phyloP scores from a whole-genome alignment of 1,140 invertebrate genomes.

The Ruditapes philippinarum region DNA sequence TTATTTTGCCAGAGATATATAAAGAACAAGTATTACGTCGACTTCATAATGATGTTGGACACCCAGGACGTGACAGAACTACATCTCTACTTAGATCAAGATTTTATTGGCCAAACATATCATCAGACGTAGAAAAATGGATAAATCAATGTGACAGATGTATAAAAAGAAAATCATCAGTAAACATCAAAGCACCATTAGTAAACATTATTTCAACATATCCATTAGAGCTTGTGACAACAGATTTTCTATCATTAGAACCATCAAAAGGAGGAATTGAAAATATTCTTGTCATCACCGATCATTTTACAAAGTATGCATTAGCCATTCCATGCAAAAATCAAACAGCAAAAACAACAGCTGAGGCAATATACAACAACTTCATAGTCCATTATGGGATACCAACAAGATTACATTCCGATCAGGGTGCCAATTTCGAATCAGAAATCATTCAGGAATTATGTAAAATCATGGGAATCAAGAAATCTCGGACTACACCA shows the following conservation, averaged over 20 bases:
- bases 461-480: conserved; percentile 40
- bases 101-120: neutral
- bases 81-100: neutral
- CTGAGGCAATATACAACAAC: conserved; percentile 45
- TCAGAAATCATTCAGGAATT: conserved; percentile 54
- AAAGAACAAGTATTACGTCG: neutral
- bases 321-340: conserved; percentile 65
- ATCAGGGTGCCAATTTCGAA: conserved; percentile 65
- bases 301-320: conserved; percentile 66
- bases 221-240: conserved; percentile 50
- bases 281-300: conserved; percentile 65
- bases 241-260: conserved; percentile 52
- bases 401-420: conserved; percentile 46
- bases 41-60: neutral
- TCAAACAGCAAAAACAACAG: conserved; percentile 63
- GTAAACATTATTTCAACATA: conserved; percentile 44
- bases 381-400: conserved; percentile 65
- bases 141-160: conserved; percentile 47
- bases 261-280: conserved; percentile 10
- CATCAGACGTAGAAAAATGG: conserved; percentile 18
- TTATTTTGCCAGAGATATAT: neutral
- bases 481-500: conserved; percentile 40
- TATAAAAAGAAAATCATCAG: conserved; percentile 38
- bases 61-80: conserved; percentile 6
- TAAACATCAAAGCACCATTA: neutral